These are phyloP conservation scores for Leptopilina myrica DNA, from an alignment of 2,888 invertebrate genomes.

Conservation along the genomic window DNA sequence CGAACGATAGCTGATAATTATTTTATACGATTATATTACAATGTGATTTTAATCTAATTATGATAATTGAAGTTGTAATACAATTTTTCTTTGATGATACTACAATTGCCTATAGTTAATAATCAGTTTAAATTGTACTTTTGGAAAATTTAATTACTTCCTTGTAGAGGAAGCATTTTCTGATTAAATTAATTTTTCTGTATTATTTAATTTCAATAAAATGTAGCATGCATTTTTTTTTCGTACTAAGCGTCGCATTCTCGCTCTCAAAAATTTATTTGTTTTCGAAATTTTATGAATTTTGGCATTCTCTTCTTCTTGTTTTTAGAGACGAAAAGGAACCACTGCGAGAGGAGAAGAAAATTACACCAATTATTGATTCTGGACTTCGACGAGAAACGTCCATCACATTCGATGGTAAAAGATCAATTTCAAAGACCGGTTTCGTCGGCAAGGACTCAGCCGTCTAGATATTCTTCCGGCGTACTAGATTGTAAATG, in stretches of 20 bases:
- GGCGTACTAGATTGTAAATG: constrained; percentile 77
- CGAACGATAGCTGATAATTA: too few relatives aligned
- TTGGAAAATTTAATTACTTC: too few relatives aligned
- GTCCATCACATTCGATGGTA: constrained; percentile 89
- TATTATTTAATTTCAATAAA: too few relatives aligned
- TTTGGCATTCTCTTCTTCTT: constrained; percentile 54
- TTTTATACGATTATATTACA: too few relatives aligned
- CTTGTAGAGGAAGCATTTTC: too few relatives aligned
- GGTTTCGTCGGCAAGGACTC: constrained; percentile 94
- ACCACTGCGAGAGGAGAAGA: constrained; percentile 84
- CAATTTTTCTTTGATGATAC: too few relatives aligned
- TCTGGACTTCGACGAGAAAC: constrained; percentile 86
- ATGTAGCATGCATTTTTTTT: background rate
- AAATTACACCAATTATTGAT: constrained; percentile 78
- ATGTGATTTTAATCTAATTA: too few relatives aligned
- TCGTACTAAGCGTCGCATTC: constrained; percentile 13
- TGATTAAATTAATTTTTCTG: too few relatives aligned
- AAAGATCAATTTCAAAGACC: constrained; percentile 88
- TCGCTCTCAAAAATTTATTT: background rate
- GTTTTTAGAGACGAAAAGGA: constrained; percentile 86
- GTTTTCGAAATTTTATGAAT: constrained; percentile 7
- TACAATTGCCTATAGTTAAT: too few relatives aligned
- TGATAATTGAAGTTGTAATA: too few relatives aligned
- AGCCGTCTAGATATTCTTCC: constrained; percentile 83
- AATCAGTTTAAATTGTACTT: too few relatives aligned